Evolutionary conservation across 1,140 invertebrate species (phyloP).

Genomic region (Diachasma alloeum): DNA sequence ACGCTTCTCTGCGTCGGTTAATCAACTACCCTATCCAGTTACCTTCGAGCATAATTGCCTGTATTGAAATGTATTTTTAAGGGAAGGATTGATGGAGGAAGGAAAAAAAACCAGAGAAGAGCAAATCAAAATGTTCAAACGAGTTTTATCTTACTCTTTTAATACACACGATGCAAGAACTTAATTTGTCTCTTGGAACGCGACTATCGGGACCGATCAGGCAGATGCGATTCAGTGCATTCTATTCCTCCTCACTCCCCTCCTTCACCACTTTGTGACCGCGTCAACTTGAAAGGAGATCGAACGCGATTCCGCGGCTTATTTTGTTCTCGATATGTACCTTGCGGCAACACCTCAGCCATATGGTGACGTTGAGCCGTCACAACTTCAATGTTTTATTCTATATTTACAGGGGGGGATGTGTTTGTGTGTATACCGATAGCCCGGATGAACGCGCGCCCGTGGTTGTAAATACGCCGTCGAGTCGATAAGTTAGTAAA

Average conservation of each 20-base stretch:
- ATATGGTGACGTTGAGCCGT: slow-evolving; percentile 41
- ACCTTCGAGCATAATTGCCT: background rate
- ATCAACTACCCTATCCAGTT: background rate
- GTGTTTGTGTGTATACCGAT: background rate
- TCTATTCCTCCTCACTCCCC: slow-evolving; percentile 4
- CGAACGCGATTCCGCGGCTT: slow-evolving; percentile 1
- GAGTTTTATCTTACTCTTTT: background rate
- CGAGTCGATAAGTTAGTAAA: slow-evolving; percentile 65
- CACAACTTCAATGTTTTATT: slow-evolving; percentile 43
- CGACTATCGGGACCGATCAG: slow-evolving; percentile 50
- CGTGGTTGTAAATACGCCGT: slow-evolving; percentile 48
- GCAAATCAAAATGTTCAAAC: background rate
- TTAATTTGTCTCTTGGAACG: slow-evolving; percentile 60
- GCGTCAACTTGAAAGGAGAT: background rate
- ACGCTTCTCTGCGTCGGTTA: background rate
- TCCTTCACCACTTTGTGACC: background rate
- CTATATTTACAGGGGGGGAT: slow-evolving; percentile 24
- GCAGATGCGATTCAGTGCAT: slow-evolving; percentile 38
- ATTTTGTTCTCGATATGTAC: slow-evolving; percentile 38
- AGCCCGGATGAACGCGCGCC: background rate
- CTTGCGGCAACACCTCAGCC: slow-evolving; percentile 43
- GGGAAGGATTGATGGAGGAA: background rate
- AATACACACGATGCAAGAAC: slow-evolving; percentile 47
- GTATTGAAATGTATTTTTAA: background rate
- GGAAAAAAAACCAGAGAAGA: background rate